Evolutionary conservation across 2,888 invertebrate species (phyloP).

Genomic region (Chymomyza fuscimana): DNA sequence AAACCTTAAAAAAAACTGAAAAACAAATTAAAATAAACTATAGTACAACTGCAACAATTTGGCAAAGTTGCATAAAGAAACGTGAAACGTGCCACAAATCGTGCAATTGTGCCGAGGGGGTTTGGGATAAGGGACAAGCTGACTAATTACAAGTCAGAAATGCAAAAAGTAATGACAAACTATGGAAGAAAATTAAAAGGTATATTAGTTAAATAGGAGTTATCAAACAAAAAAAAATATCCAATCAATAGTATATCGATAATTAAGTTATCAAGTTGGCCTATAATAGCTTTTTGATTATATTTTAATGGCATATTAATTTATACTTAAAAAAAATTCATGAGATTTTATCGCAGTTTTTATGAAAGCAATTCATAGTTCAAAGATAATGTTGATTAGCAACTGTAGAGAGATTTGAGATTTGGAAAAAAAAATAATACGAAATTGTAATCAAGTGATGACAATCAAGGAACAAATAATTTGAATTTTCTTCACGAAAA

Average conservation of each 20-base stretch:
- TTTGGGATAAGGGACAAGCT: background rate
- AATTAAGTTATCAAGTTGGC: background rate
- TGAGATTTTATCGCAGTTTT: background rate
- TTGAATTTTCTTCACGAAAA: background rate
- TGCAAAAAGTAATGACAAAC: conserved; percentile 9
- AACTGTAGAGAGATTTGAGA: background rate
- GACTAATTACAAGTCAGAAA: conserved; percentile 3
- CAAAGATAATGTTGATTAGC: background rate
- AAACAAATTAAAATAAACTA: conserved; percentile 3
- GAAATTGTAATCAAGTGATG: background rate
- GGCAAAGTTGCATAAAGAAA: conserved; percentile 19
- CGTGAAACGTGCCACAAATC: background rate
- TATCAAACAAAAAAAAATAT: background rate
- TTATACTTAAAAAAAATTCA: background rate
- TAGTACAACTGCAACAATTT: conserved; percentile 24
- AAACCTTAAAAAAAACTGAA: background rate
- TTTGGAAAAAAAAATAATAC: background rate
- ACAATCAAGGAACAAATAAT: background rate
- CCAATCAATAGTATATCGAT: background rate
- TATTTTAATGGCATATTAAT: background rate
- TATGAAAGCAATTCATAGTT: background rate
- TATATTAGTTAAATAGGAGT: background rate
- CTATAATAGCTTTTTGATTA: background rate
- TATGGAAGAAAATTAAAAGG: background rate
- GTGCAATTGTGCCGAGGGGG: background rate